Base-by-base conservation (phyloP, 2,888 invertebrate genomes). In the Diarsia rubi region DNA sequence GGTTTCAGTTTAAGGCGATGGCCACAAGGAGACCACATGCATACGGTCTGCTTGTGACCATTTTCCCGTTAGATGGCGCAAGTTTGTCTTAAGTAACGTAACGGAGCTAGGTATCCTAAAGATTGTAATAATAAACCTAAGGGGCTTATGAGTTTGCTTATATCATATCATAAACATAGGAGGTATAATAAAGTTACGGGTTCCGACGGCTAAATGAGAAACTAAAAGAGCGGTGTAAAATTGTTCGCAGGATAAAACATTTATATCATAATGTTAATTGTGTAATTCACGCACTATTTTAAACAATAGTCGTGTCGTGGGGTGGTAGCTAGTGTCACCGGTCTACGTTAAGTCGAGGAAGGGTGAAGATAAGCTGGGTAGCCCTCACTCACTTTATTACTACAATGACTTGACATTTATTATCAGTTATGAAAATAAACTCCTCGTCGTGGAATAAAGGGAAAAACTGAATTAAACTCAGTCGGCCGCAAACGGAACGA, bases 381-480 rank as follows among this genome's bases (percentile, higher is more conserved):
- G 59, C 19, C 89, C 88, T 90, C 49, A 91, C 91, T 94, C 93
- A 92, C 91, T 94, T 94, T 95, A 95, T 95, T 94, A 94, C 92
- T 86, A 90, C 93, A 91, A 94, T 95, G 95, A 95, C 93, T 94
- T 90, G 93, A 93, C 95, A 92, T 94, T 95, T 95, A 95, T 94
- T 92, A 93, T 93, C 94, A 93, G 93, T 93, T 94, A 95, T 95
- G 94, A 94, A 95, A 94, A 95, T 94, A 94, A 94, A 94, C 94
- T 93, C 82, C 85, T 89, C 85, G 86, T 91, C 89, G 88, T 92
- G 92, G 92, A 93, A 93, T 90, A 94, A 77, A 93, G 88, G 77
- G 78, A 82, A 79, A 81, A 82, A 82, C 82, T 75, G 65, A 82
- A 94, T 93, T 91, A 93, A 93, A 90, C 83, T 85, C 90, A 91